Percentiles rank a stretch among this genome's conserved stretches.
These are phyloP conservation scores for Anagyrus pseudococci DNA, from an alignment of 2,888 invertebrate species.

Conservation along the genomic window DNA sequence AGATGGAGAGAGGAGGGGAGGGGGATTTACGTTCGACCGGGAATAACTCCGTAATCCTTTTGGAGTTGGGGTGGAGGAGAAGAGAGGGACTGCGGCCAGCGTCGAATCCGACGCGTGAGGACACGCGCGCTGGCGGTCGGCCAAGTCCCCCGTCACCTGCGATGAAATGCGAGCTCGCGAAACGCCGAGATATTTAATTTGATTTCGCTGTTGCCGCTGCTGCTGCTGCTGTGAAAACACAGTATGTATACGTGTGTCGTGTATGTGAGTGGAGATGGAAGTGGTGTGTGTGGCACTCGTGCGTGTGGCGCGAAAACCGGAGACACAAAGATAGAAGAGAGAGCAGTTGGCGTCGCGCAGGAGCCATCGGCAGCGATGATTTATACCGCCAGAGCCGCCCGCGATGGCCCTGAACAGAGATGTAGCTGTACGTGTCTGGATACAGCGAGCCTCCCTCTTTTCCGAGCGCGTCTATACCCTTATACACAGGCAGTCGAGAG, in stretches of 20 bases:
- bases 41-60: constrained; percentile 35
- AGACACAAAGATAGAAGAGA: background rate
- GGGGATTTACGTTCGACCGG: constrained; percentile 27
- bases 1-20: no score
- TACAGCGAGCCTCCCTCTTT: no score
- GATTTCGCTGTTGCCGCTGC: constrained; percentile 30
- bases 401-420: constrained; percentile 4
- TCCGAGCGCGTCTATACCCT: no score
- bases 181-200: constrained; percentile 53
- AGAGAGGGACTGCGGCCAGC: no score
- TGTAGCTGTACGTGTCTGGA: no score
- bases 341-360: constrained; percentile 8
- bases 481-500: no score
- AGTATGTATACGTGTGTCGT: background rate
- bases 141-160: constrained; percentile 22
- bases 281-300: background rate
- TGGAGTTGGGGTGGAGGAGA: no score
- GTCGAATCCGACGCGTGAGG: constrained; percentile 24
- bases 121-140: constrained; percentile 3
- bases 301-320: background rate
- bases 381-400: constrained; percentile 18
- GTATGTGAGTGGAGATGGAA: background rate
- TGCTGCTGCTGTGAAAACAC: no score
- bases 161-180: constrained; percentile 40
- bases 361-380: constrained; percentile 31